Conservation (phyloP, 1,140 invertebrate species). For the Agrypnia vestita region DNA sequence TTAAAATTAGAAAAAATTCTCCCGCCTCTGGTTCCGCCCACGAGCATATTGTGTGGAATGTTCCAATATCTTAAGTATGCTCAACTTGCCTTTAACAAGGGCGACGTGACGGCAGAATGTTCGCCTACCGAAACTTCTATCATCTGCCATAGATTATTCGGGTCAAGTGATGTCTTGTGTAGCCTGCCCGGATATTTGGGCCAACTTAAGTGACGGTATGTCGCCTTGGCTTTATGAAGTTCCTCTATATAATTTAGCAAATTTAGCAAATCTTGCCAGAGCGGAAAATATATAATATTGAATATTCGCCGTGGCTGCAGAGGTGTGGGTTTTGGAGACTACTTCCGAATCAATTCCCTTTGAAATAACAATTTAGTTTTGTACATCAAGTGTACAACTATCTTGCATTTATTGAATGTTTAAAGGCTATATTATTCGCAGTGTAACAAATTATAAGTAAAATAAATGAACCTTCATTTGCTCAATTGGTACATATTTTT, state of each 20-base stretch:
- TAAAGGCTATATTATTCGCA: no score
- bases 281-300: no score
- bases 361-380: no score
- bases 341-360: no score
- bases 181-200: slow-evolving; percentile 23
- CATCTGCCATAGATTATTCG: slow-evolving; percentile 5
- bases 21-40: not conserved
- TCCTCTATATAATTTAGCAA: not conserved
- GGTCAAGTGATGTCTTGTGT: slow-evolving; percentile 16
- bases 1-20: no score
- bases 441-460: no score
- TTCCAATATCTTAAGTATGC: slow-evolving; percentile 3
- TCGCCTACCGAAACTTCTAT: not conserved
- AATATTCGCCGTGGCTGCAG: no score
- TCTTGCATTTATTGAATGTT: no score
- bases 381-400: no score
- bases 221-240: not conserved
- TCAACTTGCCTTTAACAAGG: slow-evolving; percentile 26
- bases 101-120: slow-evolving; percentile 9
- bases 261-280: not conserved
- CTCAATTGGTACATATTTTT: no score
- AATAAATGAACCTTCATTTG: no score
- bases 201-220: slow-evolving; percentile 6
- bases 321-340: no score
- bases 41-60: not conserved